These are phyloP conservation scores for Tupaia tana DNA, from an alignment of 2,113 vertebrate genomes.

Conservation along the genomic window DNA sequence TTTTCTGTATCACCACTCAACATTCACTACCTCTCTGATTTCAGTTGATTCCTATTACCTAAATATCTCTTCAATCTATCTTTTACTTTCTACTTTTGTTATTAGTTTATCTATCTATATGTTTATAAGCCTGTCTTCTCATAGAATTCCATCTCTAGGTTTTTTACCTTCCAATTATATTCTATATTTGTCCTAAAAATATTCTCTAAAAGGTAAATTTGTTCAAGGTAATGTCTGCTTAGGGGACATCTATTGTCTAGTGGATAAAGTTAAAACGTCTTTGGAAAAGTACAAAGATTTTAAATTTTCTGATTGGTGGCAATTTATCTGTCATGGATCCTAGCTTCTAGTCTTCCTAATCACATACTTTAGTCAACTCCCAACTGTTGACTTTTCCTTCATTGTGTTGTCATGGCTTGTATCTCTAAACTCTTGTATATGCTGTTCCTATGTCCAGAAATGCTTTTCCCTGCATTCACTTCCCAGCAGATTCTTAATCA, in stretches of 20 bases:
- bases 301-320: background rate
- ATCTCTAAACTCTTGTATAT: background rate
- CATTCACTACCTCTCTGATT: background rate
- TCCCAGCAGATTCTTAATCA: background rate
- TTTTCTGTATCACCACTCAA: background rate
- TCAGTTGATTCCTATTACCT: too few relatives aligned
- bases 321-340: background rate
- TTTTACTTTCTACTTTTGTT: background rate
- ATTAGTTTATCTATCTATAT: background rate
- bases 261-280: constrained; percentile 20
- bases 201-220: background rate
- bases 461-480: background rate
- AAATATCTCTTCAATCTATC: background rate
- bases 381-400: background rate
- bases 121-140: background rate
- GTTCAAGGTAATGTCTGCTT: background rate
- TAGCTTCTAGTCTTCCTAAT: background rate
- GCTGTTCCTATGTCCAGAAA: background rate
- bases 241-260: background rate
- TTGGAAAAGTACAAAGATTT: constrained; percentile 1
- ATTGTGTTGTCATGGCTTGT: background rate
- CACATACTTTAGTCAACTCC: background rate
- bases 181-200: background rate
- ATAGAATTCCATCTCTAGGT: background rate
- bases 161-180: background rate